Conservation (phyloP, 2,113 vertebrate species). For the Haemorhous mexicanus region DNA sequence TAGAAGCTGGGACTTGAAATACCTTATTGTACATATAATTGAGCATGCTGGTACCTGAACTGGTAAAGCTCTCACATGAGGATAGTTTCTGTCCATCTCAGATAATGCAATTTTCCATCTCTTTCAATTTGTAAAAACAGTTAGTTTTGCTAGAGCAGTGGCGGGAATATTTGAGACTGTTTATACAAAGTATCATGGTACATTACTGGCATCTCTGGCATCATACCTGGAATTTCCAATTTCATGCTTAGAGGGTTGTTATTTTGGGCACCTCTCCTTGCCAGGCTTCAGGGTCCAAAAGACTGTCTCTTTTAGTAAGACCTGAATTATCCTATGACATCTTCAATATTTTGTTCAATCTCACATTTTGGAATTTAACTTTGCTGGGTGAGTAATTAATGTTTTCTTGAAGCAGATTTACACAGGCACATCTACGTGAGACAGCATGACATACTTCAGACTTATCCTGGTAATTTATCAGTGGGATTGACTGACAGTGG, state of each 20-base stretch:
- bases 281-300: not conserved
- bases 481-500: not conserved
- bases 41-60: not conserved
- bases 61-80: not conserved
- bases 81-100: not conserved
- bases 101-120: not conserved
- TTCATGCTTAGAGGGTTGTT: fast-evolving
- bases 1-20: not conserved
- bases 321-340: not conserved
- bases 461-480: not conserved
- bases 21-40: not conserved
- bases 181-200: not conserved
- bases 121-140: not conserved
- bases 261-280: not conserved
- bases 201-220: not conserved
- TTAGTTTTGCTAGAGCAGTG: not conserved
- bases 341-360: not conserved
- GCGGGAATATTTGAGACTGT: not conserved
- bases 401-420: not conserved
- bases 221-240: not conserved
- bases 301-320: not conserved
- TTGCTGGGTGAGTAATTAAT: not conserved
- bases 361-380: not conserved
- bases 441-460: not conserved
- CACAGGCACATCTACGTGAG: not conserved